Evolutionary conservation across 2,888 invertebrate genomes (phyloP).

Genomic region (Microdon myrmicae): DNA sequence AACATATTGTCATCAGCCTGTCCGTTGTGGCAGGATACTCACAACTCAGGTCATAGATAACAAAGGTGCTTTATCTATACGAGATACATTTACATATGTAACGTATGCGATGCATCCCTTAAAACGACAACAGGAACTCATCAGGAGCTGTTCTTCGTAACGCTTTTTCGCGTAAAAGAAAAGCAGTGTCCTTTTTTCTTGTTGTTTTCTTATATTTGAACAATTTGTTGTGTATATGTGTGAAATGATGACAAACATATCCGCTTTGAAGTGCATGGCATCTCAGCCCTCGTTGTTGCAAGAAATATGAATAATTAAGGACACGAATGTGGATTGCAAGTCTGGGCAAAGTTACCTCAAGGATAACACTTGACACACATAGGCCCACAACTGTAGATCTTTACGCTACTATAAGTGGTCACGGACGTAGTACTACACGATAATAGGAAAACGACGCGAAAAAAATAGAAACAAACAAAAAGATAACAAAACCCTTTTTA

Average conservation of each 20-base stretch:
- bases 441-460: constrained; percentile 17
- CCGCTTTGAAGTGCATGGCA: constrained; percentile 30
- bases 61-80: constrained; percentile 2
- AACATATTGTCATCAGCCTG: constrained; percentile 25
- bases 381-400: constrained; percentile 17
- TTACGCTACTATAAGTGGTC: constrained; percentile 35
- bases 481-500: not conserved
- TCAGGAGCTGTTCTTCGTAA: constrained; percentile 23
- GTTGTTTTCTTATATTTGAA: constrained; percentile 2
- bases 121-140: constrained; percentile 23
- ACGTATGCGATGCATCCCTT: constrained; percentile 17
- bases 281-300: constrained; percentile 17
- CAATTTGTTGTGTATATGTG: constrained; percentile 30
- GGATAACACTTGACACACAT: constrained; percentile 52
- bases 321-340: constrained; percentile 52
- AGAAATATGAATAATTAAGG: constrained; percentile 50
- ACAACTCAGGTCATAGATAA: not conserved
- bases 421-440: constrained; percentile 9
- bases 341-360: constrained; percentile 48
- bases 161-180: constrained; percentile 5
- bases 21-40: constrained; percentile 1
- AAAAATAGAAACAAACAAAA: constrained; percentile 11
- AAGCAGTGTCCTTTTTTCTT: constrained; percentile 4
- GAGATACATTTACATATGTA: constrained; percentile 29
- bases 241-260: constrained; percentile 26